A percentile compares a stretch with the other conserved stretches of the same genome.
Evolutionary conservation across 2,113 vertebrate genomes (phyloP).

Genomic region (Coryphaenoides rupestris): DNA sequence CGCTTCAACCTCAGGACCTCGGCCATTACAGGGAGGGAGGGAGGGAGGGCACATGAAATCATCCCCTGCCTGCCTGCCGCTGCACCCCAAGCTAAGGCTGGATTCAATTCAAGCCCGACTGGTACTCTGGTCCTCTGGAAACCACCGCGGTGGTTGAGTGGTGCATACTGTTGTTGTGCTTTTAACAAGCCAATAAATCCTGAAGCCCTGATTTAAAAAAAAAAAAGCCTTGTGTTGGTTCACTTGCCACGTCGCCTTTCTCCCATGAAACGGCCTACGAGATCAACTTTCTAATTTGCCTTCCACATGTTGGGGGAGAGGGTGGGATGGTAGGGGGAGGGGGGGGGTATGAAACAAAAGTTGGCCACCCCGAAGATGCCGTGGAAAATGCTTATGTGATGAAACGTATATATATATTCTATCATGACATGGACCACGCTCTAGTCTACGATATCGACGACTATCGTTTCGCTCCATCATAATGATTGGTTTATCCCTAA

Average conservation of each 20-base stretch:
- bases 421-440: no score
- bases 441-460: no score
- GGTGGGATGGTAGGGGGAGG: no score
- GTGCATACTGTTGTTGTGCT: slow-evolving; percentile 11
- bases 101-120: slow-evolving; percentile 11
- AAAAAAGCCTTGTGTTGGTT: slow-evolving; percentile 15
- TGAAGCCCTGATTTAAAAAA: no score
- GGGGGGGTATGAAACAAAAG: no score
- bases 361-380: neutral
- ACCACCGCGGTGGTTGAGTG: slow-evolving; percentile 34
- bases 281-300: neutral
- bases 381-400: neutral
- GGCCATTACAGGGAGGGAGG: neutral
- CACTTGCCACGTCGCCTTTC: slow-evolving; percentile 6
- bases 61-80: neutral
- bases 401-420: neutral
- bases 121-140: no score
- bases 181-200: slow-evolving; percentile 36
- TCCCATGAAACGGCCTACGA: neutral
- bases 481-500: no score
- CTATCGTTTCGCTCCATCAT: no score
- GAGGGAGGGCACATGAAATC: slow-evolving; percentile 23
- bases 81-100: slow-evolving; percentile 3
- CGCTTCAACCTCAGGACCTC: neutral
- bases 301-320: neutral